Evolutionary conservation across 2,113 vertebrate species (phyloP), one percentile per base, ranked within the genome.

Genomic region (Piaya cayana): DNA sequence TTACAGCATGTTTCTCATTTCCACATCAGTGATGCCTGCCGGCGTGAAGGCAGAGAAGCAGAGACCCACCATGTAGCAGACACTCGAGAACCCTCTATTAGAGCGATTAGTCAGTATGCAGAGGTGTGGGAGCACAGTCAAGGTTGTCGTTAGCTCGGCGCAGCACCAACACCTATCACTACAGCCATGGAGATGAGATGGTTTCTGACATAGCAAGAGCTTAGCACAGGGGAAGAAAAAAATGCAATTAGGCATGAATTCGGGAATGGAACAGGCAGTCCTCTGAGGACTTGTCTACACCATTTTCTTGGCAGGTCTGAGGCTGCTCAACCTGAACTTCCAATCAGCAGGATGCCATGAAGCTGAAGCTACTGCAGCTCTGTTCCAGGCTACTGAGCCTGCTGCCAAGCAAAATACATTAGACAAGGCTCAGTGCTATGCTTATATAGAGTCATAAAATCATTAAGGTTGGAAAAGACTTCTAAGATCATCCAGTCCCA

Each of bases 321-420:
- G 62, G 53, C 63, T 86, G 85, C 71, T 88, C 53, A 80, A 70
- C 70, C 68, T 72, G 63, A 85, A 80, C 39, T 45, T 80, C n/a
- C 75, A 77, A 30, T 22, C 88, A 88, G 36, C 8, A 19, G 55
- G 39, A 53, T 6, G 12, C 27, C 75, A 68, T 0, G 1, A 86
- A 93, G 39, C 29, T 62, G 63, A 82, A 71, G 85, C 42, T 53
- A 30, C 71, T 60, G 59, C 71, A 80, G 49, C 67, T 65, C 88
- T 59, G 79, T 67, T 95, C 59, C 88, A 90, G 62, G 78, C 67
- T 93, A 45, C 45, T 77, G 82, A 93, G 85, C 85, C 67, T 92
- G 37, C 90, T 90, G 78, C 36, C 89, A 69, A 85, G 45, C 4
- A 9, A 82, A 93, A 89, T 3, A 7, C 14, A 60, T 45, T 21